phyloP scores from a whole-genome alignment of 1,140 invertebrate species.

The Drosophila elegans region DNA sequence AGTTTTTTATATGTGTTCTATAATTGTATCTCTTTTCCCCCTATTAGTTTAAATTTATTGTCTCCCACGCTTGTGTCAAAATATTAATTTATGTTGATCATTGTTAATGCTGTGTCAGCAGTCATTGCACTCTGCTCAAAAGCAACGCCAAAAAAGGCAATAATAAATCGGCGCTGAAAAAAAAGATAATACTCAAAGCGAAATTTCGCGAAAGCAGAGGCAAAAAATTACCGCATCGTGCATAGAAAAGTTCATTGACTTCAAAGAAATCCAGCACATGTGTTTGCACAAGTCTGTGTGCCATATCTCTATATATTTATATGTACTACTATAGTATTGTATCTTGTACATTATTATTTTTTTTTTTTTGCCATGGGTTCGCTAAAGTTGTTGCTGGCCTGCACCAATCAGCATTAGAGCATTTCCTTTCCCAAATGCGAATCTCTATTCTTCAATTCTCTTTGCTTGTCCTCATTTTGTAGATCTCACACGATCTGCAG shows the following conservation, averaged over 20 bases:
- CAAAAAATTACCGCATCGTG: constrained; percentile 77
- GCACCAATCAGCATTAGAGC: constrained; percentile 69
- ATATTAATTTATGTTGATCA: constrained; percentile 49
- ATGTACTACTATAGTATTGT: constrained; percentile 12
- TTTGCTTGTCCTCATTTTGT: constrained; percentile 43
- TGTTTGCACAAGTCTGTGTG: constrained; percentile 4
- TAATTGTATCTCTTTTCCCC: constrained; percentile 7
- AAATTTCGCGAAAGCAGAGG: constrained; percentile 61
- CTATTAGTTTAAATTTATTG: constrained; percentile 37
- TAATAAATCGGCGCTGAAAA: constrained; percentile 44
- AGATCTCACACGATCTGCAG: constrained; percentile 43
- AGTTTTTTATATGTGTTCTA: constrained; percentile 2
- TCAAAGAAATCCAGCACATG: constrained; percentile 53
- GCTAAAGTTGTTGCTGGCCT: constrained; percentile 59
- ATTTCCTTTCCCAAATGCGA: constrained; percentile 52
- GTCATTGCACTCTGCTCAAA: constrained; percentile 72
- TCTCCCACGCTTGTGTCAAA: constrained; percentile 53
- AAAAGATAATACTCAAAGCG: constrained; percentile 66
- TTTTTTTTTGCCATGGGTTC: constrained; percentile 33
- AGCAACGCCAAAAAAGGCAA: constrained; percentile 18
- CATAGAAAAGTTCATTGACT: constrained; percentile 81
- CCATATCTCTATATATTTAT: constrained; percentile 28
- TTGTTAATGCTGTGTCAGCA: constrained; percentile 55
- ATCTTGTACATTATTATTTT: not conserved
- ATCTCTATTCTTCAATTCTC: constrained; percentile 19